phyloP scores from a whole-genome alignment of 2,113 vertebrate genomes.

The Psophia crepitans region DNA sequence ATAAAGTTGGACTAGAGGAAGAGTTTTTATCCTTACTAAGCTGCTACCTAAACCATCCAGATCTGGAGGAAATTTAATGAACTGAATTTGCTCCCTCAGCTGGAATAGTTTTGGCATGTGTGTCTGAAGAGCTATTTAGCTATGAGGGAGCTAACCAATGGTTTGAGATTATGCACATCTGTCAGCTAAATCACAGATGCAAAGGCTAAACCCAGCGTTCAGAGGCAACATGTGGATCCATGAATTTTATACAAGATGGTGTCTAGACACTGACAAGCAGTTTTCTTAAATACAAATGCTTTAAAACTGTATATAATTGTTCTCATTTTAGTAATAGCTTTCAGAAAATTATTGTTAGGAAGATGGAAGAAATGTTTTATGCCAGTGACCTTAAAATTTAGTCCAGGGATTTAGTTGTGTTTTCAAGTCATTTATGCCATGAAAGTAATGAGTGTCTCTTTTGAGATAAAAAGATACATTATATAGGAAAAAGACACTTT shows the following conservation, averaged over 20 bases:
- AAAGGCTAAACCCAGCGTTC: slow-evolving; percentile 35
- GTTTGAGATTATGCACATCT: slow-evolving; percentile 39
- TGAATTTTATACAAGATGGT: slow-evolving; percentile 6
- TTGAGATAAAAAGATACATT: neutral
- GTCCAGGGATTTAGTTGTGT: neutral
- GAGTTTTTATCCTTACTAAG: neutral
- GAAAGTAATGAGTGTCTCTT: neutral
- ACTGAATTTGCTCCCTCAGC: slow-evolving; percentile 2
- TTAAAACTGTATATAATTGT: slow-evolving; percentile 9
- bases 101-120: slow-evolving; percentile 8
- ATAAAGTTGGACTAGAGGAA: neutral
- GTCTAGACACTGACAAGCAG: slow-evolving; percentile 20
- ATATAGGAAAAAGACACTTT: neutral
- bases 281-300: neutral
- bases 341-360: slow-evolving; percentile 20
- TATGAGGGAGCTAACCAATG: neutral
- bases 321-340: slow-evolving; percentile 11
- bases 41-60: neutral
- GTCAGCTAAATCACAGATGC: slow-evolving; percentile 48
- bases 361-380: neutral
- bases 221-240: neutral
- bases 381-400: neutral
- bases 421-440: neutral
- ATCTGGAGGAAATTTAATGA: slow-evolving; percentile 12
- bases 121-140: slow-evolving; percentile 12